A percentile compares a stretch with the other conserved stretches of the same genome.
Conservation (phyloP, 2,113 vertebrate genomes). For the Cariama cristata region DNA sequence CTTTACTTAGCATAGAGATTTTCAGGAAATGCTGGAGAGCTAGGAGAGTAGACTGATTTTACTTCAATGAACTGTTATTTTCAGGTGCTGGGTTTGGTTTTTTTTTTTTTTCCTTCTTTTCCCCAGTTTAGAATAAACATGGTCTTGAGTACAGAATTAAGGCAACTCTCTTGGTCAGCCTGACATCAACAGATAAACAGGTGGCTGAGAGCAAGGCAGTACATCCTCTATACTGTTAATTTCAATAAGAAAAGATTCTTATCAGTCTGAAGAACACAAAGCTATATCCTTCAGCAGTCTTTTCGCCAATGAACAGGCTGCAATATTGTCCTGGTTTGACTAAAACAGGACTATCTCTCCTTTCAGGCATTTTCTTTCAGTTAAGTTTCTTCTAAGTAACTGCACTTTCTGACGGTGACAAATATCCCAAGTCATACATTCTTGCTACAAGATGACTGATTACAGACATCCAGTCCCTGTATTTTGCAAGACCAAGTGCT, state of each 20-base stretch:
- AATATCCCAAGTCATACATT: neutral
- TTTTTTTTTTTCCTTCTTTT: neutral
- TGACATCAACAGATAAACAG: neutral
- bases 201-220: neutral
- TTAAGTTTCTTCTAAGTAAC: no score
- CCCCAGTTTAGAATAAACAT: neutral
- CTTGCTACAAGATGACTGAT: neutral
- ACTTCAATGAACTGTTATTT: neutral
- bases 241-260: neutral
- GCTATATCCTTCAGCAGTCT: neutral
- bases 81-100: neutral
- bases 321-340: no score
- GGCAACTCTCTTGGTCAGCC: neutral
- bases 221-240: neutral
- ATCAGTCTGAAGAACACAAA: neutral
- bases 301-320: neutral
- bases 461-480: neutral
- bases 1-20: neutral
- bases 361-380: no score
- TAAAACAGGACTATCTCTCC: no score
- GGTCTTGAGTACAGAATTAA: neutral
- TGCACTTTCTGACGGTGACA: no score
- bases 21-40: neutral
- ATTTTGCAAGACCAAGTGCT: neutral
- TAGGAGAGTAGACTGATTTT: neutral